Evolutionary conservation across 2,888 invertebrate genomes (phyloP).

Genomic region (Nomada fucata): DNA sequence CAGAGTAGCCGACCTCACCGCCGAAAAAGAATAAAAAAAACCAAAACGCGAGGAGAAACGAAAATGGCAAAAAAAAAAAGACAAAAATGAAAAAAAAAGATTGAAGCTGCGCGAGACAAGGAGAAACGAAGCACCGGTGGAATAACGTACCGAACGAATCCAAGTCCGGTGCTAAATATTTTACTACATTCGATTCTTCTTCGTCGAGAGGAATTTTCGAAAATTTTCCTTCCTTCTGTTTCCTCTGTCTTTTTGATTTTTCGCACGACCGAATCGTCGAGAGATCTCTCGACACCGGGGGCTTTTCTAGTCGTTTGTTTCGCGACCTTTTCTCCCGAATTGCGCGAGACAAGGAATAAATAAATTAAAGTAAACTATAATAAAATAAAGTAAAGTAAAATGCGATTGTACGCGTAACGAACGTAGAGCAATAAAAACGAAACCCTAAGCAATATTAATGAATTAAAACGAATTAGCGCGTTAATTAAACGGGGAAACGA

Average conservation of each 20-base stretch:
- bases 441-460: constrained; percentile 74
- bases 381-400: background rate
- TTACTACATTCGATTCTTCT: no score
- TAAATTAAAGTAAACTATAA: background rate
- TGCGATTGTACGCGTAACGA: constrained; percentile 28
- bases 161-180: no score
- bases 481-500: constrained; percentile 13
- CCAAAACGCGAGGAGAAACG: constrained; percentile 20
- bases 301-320: background rate
- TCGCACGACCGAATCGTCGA: background rate
- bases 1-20: constrained; percentile 65
- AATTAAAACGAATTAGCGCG: constrained; percentile 44
- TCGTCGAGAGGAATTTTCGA: no score
- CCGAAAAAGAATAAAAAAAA: constrained; percentile 24
- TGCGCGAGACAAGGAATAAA: background rate
- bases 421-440: constrained; percentile 74
- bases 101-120: constrained; percentile 3
- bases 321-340: background rate
- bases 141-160: background rate
- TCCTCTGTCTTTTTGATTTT: background rate
- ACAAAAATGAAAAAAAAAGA: constrained; percentile 37
- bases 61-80: constrained; percentile 23
- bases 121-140: constrained; percentile 19
- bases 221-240: no score
- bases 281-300: background rate